A percentile compares a stretch with the other conserved stretches of the same genome.
Conservation (phyloP, 2,888 invertebrate genomes). For the Sphaeridia pumilis region DNA sequence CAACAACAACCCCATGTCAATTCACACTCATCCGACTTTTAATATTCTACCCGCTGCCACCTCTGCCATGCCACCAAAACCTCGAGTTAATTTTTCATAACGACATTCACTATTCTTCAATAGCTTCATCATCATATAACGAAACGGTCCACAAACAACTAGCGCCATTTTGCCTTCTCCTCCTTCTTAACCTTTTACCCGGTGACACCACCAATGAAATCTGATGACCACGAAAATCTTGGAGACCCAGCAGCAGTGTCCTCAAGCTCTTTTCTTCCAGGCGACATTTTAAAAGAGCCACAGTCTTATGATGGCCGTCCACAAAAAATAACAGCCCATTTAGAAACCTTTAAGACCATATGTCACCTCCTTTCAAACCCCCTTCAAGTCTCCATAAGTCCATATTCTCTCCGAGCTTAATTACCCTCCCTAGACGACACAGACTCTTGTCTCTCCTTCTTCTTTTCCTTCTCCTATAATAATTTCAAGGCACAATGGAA, state of each 20-base stretch:
- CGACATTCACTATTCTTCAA: too few species aligned
- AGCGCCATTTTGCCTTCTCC: not conserved
- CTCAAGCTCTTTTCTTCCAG: not conserved
- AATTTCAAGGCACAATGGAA: slow-evolving; percentile 35
- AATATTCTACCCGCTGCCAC: too few species aligned
- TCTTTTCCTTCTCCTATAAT: slow-evolving; percentile 29
- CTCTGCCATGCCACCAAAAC: slow-evolving; percentile 33
- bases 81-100: too few species aligned
- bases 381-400: not conserved
- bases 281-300: slow-evolving; percentile 1
- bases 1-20: not conserved
- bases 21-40: not conserved
- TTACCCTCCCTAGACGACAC: not conserved
- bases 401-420: not conserved
- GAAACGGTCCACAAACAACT: not conserved
- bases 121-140: too few species aligned
- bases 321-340: slow-evolving; percentile 1
- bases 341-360: not conserved
- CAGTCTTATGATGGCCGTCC: not conserved
- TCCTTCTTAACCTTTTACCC: too few species aligned
- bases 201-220: slow-evolving; percentile 4
- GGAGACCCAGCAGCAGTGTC: not conserved
- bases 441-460: not conserved
- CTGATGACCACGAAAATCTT: not conserved
- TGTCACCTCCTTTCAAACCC: not conserved